Conservation (phyloP, 2,113 vertebrate species). For the Coturnix japonica region DNA sequence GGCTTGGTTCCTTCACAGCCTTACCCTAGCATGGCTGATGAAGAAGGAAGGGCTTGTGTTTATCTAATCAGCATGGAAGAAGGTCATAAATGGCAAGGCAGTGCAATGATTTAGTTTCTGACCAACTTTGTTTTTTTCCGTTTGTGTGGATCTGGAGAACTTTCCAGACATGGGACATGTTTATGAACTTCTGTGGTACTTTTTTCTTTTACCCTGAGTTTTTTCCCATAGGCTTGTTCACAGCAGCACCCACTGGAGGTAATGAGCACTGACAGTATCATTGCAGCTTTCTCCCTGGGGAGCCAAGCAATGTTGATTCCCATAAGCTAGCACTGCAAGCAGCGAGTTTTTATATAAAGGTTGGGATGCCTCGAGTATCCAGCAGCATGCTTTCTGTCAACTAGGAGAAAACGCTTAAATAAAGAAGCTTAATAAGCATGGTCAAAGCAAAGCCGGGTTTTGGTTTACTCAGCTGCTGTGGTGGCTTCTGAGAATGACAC, state of each 20-base stretch:
- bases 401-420: slow-evolving; percentile 9
- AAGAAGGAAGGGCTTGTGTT: background rate
- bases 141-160: background rate
- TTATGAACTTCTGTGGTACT: slow-evolving; percentile 5
- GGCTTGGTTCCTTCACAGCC: background rate
- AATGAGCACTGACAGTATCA: slow-evolving; percentile 54
- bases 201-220: background rate
- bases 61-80: background rate
- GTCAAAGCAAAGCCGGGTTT: background rate
- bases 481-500: background rate
- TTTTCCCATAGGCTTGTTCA: slow-evolving; percentile 58
- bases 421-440: slow-evolving; percentile 26
- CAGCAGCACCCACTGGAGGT: slow-evolving; percentile 59
- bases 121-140: background rate
- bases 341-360: background rate
- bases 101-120: background rate
- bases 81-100: background rate
- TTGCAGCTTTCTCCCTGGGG: background rate
- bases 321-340: background rate
- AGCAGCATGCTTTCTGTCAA: slow-evolving; percentile 23
- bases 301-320: background rate
- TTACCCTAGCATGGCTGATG: background rate
- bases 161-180: background rate
- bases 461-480: slow-evolving; percentile 2
- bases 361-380: slow-evolving; percentile 4